These are phyloP conservation scores for Nesidiocoris tenuis DNA, from an alignment of 2,888 invertebrate species.

Conservation along the genomic window DNA sequence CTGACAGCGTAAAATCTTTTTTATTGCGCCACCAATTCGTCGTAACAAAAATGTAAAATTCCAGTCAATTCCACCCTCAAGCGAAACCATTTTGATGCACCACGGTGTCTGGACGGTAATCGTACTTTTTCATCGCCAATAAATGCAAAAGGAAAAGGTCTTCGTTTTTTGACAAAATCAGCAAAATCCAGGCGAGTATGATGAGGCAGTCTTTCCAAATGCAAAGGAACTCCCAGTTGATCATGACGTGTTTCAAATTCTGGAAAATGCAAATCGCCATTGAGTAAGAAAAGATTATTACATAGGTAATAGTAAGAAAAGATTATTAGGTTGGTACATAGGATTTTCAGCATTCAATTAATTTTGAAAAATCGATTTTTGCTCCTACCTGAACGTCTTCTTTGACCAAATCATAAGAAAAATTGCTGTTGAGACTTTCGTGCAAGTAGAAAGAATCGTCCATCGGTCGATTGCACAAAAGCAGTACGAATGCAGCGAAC, in stretches of 20 bases:
- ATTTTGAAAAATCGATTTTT: neutral
- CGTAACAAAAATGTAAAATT: no score
- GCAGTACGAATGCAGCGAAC: conserved; percentile 24
- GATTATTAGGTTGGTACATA: no score
- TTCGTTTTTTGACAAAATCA: conserved; percentile 43
- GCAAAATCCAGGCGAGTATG: conserved; percentile 43
- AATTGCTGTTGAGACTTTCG: conserved; percentile 21
- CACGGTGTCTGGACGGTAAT: conserved; percentile 39
- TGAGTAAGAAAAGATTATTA: neutral
- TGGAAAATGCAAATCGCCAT: conserved; percentile 32
- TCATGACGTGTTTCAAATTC: conserved; percentile 35
- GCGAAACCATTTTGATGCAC: no score
- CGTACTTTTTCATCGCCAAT: conserved; percentile 46
- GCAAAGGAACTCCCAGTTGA: conserved; percentile 41
- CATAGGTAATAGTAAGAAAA: neutral
- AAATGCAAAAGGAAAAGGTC: conserved; percentile 45
- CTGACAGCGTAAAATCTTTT: no score
- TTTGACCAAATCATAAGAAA: conserved; percentile 27
- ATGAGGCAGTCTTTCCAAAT: conserved; percentile 31
- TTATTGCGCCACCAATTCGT: no score
- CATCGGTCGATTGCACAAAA: conserved; percentile 36
- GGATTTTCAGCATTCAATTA: no score
- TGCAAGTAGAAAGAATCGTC: conserved; percentile 38
- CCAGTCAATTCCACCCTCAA: no score
- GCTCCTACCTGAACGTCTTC: conserved; percentile 9